phyloP scores from a whole-genome alignment of 1,140 invertebrate genomes.

The Sarcophaga bullata region DNA sequence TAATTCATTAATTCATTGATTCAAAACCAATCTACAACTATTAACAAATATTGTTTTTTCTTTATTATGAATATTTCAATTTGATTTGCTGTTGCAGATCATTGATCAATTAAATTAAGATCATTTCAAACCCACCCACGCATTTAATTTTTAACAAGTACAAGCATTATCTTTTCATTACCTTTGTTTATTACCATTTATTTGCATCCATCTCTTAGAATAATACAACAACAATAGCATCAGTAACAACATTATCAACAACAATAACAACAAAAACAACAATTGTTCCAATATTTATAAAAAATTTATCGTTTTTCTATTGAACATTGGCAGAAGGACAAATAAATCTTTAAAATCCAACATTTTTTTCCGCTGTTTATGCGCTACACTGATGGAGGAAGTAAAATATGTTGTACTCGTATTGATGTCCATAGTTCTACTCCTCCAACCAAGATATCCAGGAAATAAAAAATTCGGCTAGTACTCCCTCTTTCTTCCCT shows the following conservation, averaged over 20 bases:
- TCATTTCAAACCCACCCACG: neutral
- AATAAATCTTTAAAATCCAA: slow-evolving; percentile 32
- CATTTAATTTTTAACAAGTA: neutral
- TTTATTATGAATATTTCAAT: no score
- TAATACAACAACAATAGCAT: no score
- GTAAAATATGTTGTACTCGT: no score
- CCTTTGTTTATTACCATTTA: slow-evolving; percentile 22
- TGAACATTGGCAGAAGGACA: slow-evolving; percentile 47
- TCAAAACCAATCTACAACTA: no score
- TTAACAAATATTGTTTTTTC: no score
- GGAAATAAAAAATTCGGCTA: no score
- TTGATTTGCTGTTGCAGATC: no score
- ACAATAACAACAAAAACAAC: neutral
- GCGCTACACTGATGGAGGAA: neutral
- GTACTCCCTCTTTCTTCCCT: no score
- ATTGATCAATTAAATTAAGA: neutral
- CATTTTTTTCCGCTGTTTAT: neutral
- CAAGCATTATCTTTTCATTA: slow-evolving; percentile 19
- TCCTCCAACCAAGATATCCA: no score
- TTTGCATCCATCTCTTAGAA: slow-evolving; percentile 4
- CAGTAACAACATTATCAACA: no score
- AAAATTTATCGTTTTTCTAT: slow-evolving; percentile 57
- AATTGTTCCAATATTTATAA: neutral
- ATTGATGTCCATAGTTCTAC: no score
- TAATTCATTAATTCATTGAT: no score